phyloP scores from a whole-genome alignment of 2,113 vertebrate species.

The Megalops atlanticus region DNA sequence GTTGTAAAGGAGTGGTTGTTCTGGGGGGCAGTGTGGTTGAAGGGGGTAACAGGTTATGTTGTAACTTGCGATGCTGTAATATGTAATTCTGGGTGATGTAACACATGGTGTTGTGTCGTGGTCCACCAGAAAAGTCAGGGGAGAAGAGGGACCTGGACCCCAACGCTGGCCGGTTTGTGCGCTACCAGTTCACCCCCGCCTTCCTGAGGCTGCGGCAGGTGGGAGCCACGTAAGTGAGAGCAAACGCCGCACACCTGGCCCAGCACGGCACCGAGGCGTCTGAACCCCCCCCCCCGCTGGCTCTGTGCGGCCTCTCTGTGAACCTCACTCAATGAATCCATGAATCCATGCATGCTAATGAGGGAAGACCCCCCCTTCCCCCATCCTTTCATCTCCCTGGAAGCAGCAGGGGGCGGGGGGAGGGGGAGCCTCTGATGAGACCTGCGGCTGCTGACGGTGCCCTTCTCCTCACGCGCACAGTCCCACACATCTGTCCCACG shows the following conservation, averaged over 20 bases:
- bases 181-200: slow-evolving; percentile 94
- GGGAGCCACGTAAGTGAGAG: slow-evolving; percentile 90
- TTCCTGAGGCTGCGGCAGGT: slow-evolving; percentile 93
- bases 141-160: slow-evolving; percentile 86
- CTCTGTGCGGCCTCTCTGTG: too few species aligned
- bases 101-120: too few species aligned
- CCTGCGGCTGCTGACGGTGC: too few species aligned
- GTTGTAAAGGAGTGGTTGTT: too few species aligned
- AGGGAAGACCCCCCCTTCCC: not conserved
- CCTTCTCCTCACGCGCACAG: too few species aligned
- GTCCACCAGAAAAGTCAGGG: slow-evolving; percentile 69
- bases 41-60: not conserved
- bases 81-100: not conserved
- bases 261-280: not conserved
- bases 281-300: not conserved
- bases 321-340: too few species aligned
- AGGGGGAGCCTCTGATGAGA: too few species aligned
- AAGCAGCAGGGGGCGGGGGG: too few species aligned
- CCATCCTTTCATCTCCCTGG: not conserved
- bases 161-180: slow-evolving; percentile 90
- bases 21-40: too few species aligned
- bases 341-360: not conserved
- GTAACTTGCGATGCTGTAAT: not conserved
- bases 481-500: too few species aligned
- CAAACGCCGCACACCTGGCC: not conserved